Conservation (phyloP, 2,888 invertebrate genomes). For the Beris morrisii region DNA sequence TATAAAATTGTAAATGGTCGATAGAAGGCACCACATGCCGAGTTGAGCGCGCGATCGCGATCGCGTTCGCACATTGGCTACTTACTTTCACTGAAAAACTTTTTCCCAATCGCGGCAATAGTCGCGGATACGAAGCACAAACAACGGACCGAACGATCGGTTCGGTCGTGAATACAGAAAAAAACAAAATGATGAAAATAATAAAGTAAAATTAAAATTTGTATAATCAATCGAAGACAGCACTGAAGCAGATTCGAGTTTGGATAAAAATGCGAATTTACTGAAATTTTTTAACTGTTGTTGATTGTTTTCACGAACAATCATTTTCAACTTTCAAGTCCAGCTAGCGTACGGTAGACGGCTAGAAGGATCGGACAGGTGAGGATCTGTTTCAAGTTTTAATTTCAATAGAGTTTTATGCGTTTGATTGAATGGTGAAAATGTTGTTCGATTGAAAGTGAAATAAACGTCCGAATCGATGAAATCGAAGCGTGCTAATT, state of each 20-base stretch:
- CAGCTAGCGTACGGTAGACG: not conserved
- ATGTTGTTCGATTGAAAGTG: too few relatives aligned
- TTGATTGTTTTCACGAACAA: conserved; percentile 8
- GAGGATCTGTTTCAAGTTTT: not conserved
- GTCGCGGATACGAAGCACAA: conserved; percentile 2
- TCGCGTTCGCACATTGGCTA: not conserved
- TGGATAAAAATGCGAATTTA: not conserved
- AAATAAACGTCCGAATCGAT: too few relatives aligned
- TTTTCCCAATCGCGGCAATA: conserved; percentile 17
- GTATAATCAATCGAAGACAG: too few relatives aligned
- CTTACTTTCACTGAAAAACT: conserved; percentile 29
- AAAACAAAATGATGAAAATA: not conserved
- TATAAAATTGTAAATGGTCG: conserved; percentile 19
- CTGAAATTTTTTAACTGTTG: conserved; percentile 17
- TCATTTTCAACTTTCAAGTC: conserved; percentile 16
- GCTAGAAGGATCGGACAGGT: conserved; percentile 12
- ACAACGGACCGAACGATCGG: not conserved
- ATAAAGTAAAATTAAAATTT: not conserved
- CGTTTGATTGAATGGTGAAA: too few relatives aligned
- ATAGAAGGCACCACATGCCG: conserved; percentile 10
- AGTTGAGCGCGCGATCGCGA: not conserved
- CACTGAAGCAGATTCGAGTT: too few relatives aligned
- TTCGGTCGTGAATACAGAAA: conserved; percentile 12
- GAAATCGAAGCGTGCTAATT: too few relatives aligned
- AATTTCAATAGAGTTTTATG: too few relatives aligned